Conservation (phyloP, 2,888 invertebrate species). For the Bombylius discolor region DNA sequence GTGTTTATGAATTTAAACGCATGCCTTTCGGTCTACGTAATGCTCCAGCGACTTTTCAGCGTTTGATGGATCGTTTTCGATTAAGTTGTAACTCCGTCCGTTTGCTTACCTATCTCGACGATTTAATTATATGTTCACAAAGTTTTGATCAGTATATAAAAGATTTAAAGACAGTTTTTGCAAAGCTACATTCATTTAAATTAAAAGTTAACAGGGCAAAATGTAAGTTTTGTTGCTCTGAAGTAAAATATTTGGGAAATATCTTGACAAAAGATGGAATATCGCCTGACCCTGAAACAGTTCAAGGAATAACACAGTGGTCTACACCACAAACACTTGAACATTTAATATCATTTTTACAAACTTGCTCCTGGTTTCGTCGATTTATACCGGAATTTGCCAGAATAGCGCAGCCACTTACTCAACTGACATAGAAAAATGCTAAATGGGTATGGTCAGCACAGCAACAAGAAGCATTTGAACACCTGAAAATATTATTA, state of each 20-base stretch:
- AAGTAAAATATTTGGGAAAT: constrained; percentile 10
- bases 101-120: constrained; percentile 21
- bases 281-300: constrained; percentile 14
- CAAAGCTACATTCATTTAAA: constrained; percentile 8
- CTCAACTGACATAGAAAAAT: constrained; percentile 20
- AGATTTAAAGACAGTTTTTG: constrained; percentile 17
- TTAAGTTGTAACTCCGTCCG: no score
- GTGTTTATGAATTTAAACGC: constrained; percentile 11
- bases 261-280: constrained; percentile 15
- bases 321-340: constrained; percentile 14
- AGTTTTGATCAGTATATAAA: constrained; percentile 16
- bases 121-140: constrained; percentile 18
- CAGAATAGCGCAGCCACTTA: constrained; percentile 20
- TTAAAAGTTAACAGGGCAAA: not conserved
- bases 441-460: constrained; percentile 19
- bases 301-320: constrained; percentile 12
- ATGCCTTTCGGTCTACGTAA: constrained; percentile 12
- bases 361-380: constrained; percentile 13
- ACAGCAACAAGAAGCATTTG: constrained; percentile 16
- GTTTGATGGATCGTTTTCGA: constrained; percentile 16
- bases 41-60: constrained; percentile 11
- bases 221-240: constrained; percentile 5
- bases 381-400: constrained; percentile 11
- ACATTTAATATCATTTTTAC: constrained; percentile 14
- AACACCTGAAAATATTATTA: constrained; percentile 13